These are phyloP conservation scores for Urocitellus parryii DNA, from an alignment of 2,113 vertebrate species.

Conservation along the genomic window DNA sequence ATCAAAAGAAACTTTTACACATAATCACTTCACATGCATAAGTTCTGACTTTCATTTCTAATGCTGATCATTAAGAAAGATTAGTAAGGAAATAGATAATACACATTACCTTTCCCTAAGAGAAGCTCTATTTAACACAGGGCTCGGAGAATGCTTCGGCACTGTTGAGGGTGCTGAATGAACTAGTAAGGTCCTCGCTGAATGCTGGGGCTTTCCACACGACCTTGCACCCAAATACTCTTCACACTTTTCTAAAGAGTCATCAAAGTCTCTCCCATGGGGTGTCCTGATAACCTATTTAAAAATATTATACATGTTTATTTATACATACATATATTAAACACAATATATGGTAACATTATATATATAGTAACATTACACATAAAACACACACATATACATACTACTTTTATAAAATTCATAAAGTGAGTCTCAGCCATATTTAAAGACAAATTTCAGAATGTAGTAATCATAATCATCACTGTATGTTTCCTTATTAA, in stretches of 20 bases:
- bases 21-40: background rate
- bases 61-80: slow-evolving; percentile 19
- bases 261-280: slow-evolving; percentile 77
- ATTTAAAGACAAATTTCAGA: slow-evolving; percentile 45
- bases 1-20: slow-evolving; percentile 38
- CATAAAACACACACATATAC: background rate
- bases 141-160: slow-evolving; percentile 85
- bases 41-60: slow-evolving; percentile 32
- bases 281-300: slow-evolving; percentile 85
- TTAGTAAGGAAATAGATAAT: slow-evolving; percentile 23
- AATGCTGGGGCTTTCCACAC: slow-evolving; percentile 63
- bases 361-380: background rate
- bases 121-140: slow-evolving; percentile 88
- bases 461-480: background rate
- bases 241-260: slow-evolving; percentile 79
- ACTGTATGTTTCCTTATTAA: background rate
- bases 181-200: slow-evolving; percentile 77
- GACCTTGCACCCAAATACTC: slow-evolving; percentile 76
- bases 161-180: slow-evolving; percentile 82
- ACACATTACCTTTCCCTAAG: slow-evolving; percentile 93
- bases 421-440: background rate
- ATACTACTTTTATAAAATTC: background rate
- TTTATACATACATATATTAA: background rate
- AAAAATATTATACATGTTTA: background rate
- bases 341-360: background rate